These are phyloP conservation scores for Trissolcus japonicus DNA, from an alignment of 2,888 invertebrate species.

Conservation along the genomic window DNA sequence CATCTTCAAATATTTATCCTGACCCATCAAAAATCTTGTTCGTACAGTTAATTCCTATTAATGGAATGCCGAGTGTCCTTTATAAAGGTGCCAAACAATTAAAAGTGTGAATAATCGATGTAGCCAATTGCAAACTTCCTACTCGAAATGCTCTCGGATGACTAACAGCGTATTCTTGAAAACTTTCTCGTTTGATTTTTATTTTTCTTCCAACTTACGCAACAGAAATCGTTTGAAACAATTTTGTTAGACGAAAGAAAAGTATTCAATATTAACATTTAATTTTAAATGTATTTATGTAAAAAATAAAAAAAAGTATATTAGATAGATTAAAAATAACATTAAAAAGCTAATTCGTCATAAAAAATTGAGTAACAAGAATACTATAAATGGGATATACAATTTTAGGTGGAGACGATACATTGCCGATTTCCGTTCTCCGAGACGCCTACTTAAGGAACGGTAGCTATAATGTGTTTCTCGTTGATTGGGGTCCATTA, in stretches of 20 bases:
- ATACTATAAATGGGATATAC: neutral
- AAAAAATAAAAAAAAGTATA: neutral
- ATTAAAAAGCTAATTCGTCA: neutral
- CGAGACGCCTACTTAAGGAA: slow-evolving; percentile 86
- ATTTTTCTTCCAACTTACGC: too few species aligned
- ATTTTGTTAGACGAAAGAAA: too few species aligned
- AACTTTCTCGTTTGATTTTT: too few species aligned
- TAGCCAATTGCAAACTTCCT: neutral
- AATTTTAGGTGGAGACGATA: slow-evolving; percentile 81
- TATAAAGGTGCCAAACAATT: neutral
- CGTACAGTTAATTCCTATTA: too few species aligned
- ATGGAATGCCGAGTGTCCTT: too few species aligned
- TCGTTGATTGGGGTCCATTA: slow-evolving; percentile 87
- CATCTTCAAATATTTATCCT: too few species aligned
- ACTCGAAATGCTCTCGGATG: too few species aligned
- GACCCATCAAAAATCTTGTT: too few species aligned
- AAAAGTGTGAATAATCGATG: neutral
- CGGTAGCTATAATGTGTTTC: slow-evolving; percentile 86
- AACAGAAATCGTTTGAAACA: too few species aligned
- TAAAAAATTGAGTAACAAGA: neutral
- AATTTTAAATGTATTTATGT: neutral
- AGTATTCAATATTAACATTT: neutral
- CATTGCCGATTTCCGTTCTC: slow-evolving; percentile 84
- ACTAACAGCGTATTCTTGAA: too few species aligned
- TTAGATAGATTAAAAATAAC: neutral